Evolutionary conservation across 2,113 vertebrate species (phyloP), one percentile per base, ranked within the genome.

Genomic region (Tragelaphus scriptus): DNA sequence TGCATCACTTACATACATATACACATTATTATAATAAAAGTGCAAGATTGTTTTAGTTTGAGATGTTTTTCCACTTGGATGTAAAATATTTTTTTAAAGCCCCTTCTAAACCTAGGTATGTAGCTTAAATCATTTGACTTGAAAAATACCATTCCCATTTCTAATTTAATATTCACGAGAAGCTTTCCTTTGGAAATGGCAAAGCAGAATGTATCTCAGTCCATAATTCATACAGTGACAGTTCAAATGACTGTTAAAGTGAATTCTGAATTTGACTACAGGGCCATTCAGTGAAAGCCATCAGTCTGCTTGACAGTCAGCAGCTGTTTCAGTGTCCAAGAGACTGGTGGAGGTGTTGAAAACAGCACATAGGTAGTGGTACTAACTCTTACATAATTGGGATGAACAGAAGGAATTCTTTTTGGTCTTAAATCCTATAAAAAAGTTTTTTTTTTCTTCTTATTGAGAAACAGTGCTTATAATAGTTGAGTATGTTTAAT

Each of bases 161-260:
- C 82, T 79, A 96, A 19, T 96, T 98, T 96, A 98, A 97, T 92
- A 98, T 80, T 98, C 96, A 97, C 49, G 0, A 97, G 95, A 95
- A 97, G 90, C 53, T 98, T 98, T 98, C 79, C 91, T 97, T 91
- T 95, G 40, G 56, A 95, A 97, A 98, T 85, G 90, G 95, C 91
- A 97, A 96, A 98, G 93, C 55, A 65, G 77, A 98, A 95, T 93
- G 91, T 79, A 79, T 94, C 96, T 98, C 95, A 95, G 90, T 98
- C 88, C 53, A 65, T 98, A 97, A 98, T 97, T 98, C 98, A 91
- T 86, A 81, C 92, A 5, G 13, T 97, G 97, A 98, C 98, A 95
- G 85, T 95, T 97, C 88, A 98, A 98, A 97, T 96, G 84, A 94
- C 93, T 98, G 95, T 90, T 97, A 91, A 98, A 98, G 97, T 94